These are phyloP conservation scores for Apotomis capreana DNA, from an alignment of 2,888 invertebrate species.

Conservation along the genomic window DNA sequence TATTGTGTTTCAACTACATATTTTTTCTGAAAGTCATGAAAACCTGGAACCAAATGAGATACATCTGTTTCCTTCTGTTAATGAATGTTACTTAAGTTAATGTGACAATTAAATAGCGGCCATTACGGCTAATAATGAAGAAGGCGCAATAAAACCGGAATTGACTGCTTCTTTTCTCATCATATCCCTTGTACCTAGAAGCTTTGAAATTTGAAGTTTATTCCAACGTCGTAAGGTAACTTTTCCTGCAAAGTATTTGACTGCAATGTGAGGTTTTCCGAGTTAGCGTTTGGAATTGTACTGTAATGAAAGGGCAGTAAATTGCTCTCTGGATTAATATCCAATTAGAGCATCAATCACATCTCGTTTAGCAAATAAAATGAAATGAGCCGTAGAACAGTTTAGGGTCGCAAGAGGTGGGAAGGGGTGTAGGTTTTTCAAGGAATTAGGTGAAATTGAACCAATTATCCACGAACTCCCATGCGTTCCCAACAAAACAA, in stretches of 20 bases:
- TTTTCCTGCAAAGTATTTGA: not conserved
- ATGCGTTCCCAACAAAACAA: too few species aligned
- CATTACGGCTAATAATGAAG: conserved; percentile 30
- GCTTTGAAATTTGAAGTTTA: not conserved
- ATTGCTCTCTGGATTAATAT: conserved; percentile 8
- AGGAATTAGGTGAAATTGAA: too few species aligned
- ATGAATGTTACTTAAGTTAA: conserved; percentile 20
- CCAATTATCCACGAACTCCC: too few species aligned
- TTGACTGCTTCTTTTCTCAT: not conserved
- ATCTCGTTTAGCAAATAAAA: conserved; percentile 1
- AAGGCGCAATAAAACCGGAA: conserved; percentile 18
- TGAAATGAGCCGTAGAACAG: not conserved
- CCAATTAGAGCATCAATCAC: conserved; percentile 29
- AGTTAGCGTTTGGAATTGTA: not conserved
- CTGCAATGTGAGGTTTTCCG: not conserved
- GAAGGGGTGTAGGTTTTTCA: not conserved
- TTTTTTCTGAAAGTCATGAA: not conserved
- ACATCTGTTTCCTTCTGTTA: not conserved
- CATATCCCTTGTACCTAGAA: not conserved
- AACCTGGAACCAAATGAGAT: not conserved
- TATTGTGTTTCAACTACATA: not conserved
- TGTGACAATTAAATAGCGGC: conserved; percentile 25
- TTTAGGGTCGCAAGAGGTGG: not conserved
- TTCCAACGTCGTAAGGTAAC: not conserved
- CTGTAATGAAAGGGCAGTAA: conserved; percentile 5